These are phyloP conservation scores for Ypsolopha sequella DNA, from an alignment of 2,888 invertebrate species.

Conservation along the genomic window DNA sequence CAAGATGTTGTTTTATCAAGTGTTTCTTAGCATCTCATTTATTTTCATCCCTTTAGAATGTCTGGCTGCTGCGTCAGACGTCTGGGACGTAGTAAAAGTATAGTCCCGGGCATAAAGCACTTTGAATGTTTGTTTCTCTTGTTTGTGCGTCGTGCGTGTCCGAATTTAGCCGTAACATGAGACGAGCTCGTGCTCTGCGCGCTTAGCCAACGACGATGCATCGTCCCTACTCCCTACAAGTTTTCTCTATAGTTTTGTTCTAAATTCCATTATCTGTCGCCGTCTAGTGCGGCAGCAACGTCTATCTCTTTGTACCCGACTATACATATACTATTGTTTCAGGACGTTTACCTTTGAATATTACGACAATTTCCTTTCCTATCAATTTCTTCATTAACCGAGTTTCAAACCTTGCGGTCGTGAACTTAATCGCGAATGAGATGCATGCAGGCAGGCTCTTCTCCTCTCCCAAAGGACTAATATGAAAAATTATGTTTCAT, in stretches of 20 bases:
- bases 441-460: too few species aligned
- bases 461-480: too few species aligned
- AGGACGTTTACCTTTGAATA: too few species aligned
- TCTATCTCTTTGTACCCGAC: neutral
- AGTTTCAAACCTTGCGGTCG: too few species aligned
- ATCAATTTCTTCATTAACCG: too few species aligned
- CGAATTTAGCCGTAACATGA: constrained; percentile 61
- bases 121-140: constrained; percentile 49
- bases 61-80: neutral
- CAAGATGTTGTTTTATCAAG: neutral
- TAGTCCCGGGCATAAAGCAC: neutral
- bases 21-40: too few species aligned
- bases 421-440: too few species aligned
- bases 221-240: constrained; percentile 24
- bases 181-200: constrained; percentile 21
- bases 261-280: neutral
- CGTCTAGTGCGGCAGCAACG: neutral
- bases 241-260: neutral
- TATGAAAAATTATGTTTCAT: too few species aligned
- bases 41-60: neutral
- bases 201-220: constrained; percentile 33
- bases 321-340: neutral
- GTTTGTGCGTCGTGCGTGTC: constrained; percentile 48
- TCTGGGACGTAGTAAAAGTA: neutral
- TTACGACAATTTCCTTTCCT: too few species aligned